Evolutionary conservation across 2,888 invertebrate species (phyloP), one percentile per base, ranked within the genome.

Genomic region (Napeogenes sylphis): DNA sequence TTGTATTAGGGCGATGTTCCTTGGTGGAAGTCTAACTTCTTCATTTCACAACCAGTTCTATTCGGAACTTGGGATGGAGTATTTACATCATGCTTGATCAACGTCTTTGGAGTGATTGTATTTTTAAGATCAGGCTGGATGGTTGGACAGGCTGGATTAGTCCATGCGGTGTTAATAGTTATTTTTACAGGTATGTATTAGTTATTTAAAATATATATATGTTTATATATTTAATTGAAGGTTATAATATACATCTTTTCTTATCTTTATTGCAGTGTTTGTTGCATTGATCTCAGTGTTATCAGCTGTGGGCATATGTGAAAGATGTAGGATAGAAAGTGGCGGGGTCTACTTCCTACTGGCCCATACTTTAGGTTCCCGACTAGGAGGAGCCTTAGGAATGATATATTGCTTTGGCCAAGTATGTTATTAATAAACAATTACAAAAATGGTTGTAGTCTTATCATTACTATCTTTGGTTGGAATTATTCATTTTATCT

Each of bases 21-120:
- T 58, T 98, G 98, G 98, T 98, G 98, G 98, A 96, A 97, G 86
- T 95, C 97, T 42, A 98, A 98, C 81, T 98, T 99, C 86, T 98
- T 99, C 81, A 95, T 99, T 85, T 97, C 97, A 45, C 97, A 98
- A 84, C 98, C 98, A 45, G 96, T 98, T 60, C 90, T 98, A 59
- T 99, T 99, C 91, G 98, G 99, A 13, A 98, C 98, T 1, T 99
- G 97, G 97, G 99, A 99, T 87, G 99, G 99, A 69, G 99, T 99
- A 6, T 99, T 98, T 82, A 98, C 98, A 61, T 98, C 98, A 59
- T 98, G 98, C 81, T 94, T 99, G 76, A 98, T 99, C 79, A 99
- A 99, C 86, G 97, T 99, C 64, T 98, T 99, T 90, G 98, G 99
- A 77, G 98, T 99, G 0, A 98, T 99, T 83, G 98, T 99, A 66